phyloP scores from a whole-genome alignment of 2,888 invertebrate genomes.

The Netelia melanura region DNA sequence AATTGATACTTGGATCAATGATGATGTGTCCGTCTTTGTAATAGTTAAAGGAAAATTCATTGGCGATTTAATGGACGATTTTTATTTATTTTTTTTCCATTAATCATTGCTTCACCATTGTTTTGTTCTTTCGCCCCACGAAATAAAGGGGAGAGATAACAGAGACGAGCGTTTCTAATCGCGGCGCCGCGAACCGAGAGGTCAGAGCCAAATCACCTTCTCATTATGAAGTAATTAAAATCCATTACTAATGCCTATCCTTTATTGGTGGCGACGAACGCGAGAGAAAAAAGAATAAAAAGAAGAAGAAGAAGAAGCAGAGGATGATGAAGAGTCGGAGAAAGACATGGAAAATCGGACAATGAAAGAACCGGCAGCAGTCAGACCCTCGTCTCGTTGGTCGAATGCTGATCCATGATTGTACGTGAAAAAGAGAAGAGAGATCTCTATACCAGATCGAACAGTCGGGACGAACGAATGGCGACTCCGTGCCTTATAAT shows the following conservation, averaged over 20 bases:
- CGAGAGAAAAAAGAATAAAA: constrained; percentile 65
- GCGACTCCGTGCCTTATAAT: constrained; percentile 73
- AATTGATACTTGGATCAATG: neutral
- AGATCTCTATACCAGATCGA: constrained; percentile 66
- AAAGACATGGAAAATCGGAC: constrained; percentile 65
- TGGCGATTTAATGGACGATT: neutral
- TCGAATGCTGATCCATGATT: constrained; percentile 26
- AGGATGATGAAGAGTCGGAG: constrained; percentile 76
- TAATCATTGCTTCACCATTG: constrained; percentile 19
- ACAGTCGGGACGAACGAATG: constrained; percentile 68
- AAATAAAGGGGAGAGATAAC: constrained; percentile 20
- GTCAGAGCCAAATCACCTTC: constrained; percentile 79
- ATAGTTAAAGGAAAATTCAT: neutral
- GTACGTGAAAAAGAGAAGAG: constrained; percentile 33
- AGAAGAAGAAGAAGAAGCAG: constrained; percentile 61
- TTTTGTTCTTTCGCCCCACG: constrained; percentile 32
- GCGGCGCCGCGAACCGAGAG: constrained; percentile 78
- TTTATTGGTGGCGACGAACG: constrained; percentile 76
- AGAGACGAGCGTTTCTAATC: constrained; percentile 72
- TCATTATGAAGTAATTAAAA: constrained; percentile 85
- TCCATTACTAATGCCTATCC: constrained; percentile 84
- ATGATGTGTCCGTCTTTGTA: neutral
- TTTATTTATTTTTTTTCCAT: neutral
- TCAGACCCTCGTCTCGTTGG: constrained; percentile 82
- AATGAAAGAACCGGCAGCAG: constrained; percentile 78